These are phyloP conservation scores for Bostrychus sinensis DNA, from an alignment of 2,113 vertebrate species.

Conservation along the genomic window DNA sequence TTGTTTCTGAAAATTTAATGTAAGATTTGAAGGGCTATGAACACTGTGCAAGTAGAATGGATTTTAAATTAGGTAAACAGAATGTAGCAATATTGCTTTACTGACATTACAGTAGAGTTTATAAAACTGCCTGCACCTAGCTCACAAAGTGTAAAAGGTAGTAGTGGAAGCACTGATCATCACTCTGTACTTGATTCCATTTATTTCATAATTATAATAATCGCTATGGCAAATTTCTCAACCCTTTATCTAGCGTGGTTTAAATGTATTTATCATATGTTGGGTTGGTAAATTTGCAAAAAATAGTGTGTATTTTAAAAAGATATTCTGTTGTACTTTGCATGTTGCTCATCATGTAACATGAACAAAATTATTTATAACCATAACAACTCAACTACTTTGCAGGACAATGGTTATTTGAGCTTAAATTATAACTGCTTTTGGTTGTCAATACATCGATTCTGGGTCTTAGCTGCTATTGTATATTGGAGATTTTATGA, in stretches of 20 bases:
- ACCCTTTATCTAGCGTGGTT: conserved; percentile 30
- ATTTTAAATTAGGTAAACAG: conserved; percentile 41
- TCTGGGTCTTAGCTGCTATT: conserved; percentile 52
- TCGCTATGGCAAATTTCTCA: conserved; percentile 25
- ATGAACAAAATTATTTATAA: conserved; percentile 69
- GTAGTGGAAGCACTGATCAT: conserved; percentile 71
- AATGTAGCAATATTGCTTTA: conserved; percentile 72
- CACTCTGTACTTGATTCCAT: conserved; percentile 48
- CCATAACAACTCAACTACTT: conserved; percentile 40
- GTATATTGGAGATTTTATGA: conserved; percentile 57
- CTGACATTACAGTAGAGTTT: conserved; percentile 31
- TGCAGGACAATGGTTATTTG: conserved; percentile 54
- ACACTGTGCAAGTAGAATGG: conserved; percentile 39
- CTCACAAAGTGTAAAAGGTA: conserved; percentile 64
- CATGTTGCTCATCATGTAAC: conserved; percentile 72
- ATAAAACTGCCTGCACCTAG: conserved; percentile 16
- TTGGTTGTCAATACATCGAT: conserved; percentile 22
- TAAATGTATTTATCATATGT: background rate
- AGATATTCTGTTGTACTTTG: conserved; percentile 53
- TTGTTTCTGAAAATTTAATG: conserved; percentile 27
- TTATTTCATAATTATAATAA: conserved; percentile 37
- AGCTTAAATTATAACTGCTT: conserved; percentile 45
- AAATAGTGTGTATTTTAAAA: conserved; percentile 58
- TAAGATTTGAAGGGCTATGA: conserved; percentile 72
- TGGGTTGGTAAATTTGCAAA: conserved; percentile 25